Evolutionary conservation across 2,113 vertebrate species (phyloP).

Genomic region (Actinemys pallida): DNA sequence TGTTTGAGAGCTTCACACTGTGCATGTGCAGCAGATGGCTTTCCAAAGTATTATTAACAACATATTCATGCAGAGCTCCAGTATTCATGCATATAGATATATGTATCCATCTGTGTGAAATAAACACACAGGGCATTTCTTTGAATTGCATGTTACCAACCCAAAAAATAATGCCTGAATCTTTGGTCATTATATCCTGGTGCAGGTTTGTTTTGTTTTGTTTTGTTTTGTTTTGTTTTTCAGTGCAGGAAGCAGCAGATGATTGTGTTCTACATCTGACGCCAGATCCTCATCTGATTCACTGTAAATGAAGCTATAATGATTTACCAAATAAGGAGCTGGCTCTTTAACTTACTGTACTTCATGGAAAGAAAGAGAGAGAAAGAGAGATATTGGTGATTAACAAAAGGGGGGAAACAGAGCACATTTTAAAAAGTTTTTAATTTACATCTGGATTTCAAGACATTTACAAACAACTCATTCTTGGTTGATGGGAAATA

Average conservation of each 20-base stretch:
- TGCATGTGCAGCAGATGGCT: background rate
- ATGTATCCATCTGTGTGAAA: background rate
- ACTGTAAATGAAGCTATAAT: background rate
- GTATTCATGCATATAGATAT: background rate
- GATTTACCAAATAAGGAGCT: background rate
- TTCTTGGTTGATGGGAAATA: background rate
- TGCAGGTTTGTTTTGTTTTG: too few relatives aligned
- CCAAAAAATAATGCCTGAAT: background rate
- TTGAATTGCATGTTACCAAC: fast-evolving
- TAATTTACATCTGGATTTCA: background rate
- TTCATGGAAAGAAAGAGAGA: background rate
- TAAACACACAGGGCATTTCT: background rate
- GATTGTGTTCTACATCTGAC: background rate
- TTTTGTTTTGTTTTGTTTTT: background rate
- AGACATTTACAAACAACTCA: background rate
- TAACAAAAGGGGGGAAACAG: background rate
- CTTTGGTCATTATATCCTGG: background rate
- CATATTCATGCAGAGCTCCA: background rate
- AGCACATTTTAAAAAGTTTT: background rate
- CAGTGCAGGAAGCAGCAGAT: background rate
- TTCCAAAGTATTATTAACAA: background rate
- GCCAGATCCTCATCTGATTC: background rate
- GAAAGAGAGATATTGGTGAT: background rate
- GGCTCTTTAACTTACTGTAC: background rate
- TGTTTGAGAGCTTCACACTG: background rate